Evolutionary conservation across 2,888 invertebrate species (phyloP).

Genomic region (Anagyrus pseudococci): DNA sequence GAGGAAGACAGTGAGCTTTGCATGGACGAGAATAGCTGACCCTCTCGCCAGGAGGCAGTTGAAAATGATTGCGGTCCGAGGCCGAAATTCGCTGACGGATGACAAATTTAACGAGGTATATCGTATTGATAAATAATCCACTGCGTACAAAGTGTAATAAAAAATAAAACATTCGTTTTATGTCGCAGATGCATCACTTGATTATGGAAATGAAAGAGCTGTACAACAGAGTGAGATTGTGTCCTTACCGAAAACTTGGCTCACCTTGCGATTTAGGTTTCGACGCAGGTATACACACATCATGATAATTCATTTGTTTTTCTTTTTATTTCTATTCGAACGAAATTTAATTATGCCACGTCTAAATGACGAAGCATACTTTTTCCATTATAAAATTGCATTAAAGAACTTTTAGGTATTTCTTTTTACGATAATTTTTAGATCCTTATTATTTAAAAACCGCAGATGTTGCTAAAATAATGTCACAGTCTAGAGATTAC

Average conservation of each 20-base stretch:
- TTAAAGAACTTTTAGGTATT: neutral
- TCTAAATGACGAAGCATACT: neutral
- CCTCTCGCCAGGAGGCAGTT: constrained; percentile 73
- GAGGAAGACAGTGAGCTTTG: constrained; percentile 74
- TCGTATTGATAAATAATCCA: neutral
- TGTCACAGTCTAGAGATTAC: constrained; percentile 77
- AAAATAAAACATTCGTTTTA: neutral
- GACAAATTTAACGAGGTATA: constrained; percentile 76
- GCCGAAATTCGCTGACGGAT: constrained; percentile 77
- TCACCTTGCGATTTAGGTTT: constrained; percentile 59
- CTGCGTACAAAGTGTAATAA: neutral
- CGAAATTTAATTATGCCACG: no score
- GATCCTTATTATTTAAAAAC: neutral
- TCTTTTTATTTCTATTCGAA: no score
- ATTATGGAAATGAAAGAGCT: constrained; percentile 82
- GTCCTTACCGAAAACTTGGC: constrained; percentile 67
- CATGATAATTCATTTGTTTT: no score
- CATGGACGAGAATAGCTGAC: constrained; percentile 74
- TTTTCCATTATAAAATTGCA: no score
- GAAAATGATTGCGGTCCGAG: constrained; percentile 72
- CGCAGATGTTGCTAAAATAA: constrained; percentile 65
- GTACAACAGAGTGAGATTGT: constrained; percentile 75
- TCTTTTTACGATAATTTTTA: neutral
- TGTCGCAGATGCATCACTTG: constrained; percentile 70
- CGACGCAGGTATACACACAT: constrained; percentile 57